These are phyloP conservation scores for Thaumatotibia leucotreta DNA, from an alignment of 1,140 invertebrate genomes.

Conservation along the genomic window DNA sequence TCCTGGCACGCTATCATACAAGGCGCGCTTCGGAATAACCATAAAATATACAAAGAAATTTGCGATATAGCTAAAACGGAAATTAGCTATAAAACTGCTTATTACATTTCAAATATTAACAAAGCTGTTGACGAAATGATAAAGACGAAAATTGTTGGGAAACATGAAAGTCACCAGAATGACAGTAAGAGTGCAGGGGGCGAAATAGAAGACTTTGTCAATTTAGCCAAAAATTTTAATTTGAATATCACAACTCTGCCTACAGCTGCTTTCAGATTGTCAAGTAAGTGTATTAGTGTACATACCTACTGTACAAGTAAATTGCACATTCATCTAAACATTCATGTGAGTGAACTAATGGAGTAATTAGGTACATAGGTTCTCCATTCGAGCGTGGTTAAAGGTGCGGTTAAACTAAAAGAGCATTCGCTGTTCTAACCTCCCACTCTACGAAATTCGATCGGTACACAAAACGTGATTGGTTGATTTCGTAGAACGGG, in stretches of 20 bases:
- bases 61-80: neutral
- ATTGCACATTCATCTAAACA: too few relatives aligned
- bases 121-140: neutral
- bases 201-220: neutral
- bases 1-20: neutral
- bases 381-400: too few relatives aligned
- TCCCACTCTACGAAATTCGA: too few relatives aligned
- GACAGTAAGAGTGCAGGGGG: neutral
- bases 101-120: constrained; percentile 1
- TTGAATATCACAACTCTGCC: neutral
- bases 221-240: neutral
- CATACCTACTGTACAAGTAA: too few relatives aligned
- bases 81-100: neutral
- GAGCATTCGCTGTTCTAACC: too few relatives aligned
- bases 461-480: too few relatives aligned
- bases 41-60: neutral
- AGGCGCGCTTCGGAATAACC: neutral
- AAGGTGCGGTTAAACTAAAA: too few relatives aligned
- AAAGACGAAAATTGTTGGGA: neutral
- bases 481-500: too few relatives aligned
- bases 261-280: neutral
- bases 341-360: too few relatives aligned
- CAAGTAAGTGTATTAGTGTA: too few relatives aligned
- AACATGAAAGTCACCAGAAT: neutral
- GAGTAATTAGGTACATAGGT: too few relatives aligned